Conservation (phyloP, 2,113 vertebrate species). For the Psammodynastes pulverulentus region DNA sequence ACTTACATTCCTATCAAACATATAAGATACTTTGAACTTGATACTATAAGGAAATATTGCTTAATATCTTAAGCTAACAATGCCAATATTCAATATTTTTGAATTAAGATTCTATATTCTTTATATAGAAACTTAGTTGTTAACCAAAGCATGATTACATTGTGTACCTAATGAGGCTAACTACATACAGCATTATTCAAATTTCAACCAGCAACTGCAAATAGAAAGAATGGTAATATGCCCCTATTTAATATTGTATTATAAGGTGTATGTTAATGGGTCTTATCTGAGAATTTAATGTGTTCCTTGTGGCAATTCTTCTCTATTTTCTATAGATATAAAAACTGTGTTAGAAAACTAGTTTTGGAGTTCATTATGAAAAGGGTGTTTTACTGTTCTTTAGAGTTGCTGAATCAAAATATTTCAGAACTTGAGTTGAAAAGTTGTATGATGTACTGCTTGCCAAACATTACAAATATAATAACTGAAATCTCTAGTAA, state of each 20-base stretch:
- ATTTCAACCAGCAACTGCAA: neutral
- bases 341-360: neutral
- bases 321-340: neutral
- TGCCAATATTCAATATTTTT: neutral
- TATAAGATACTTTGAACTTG: neutral
- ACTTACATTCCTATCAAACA: too few species aligned
- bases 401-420: neutral
- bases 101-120: neutral
- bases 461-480: neutral
- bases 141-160: neutral
- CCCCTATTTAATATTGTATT: neutral
- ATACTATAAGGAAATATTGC: neutral
- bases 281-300: neutral
- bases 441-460: neutral
- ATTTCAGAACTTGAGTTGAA: neutral
- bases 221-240: neutral
- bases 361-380: neutral
- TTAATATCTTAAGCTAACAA: neutral
- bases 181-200: neutral
- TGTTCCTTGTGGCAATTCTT: neutral
- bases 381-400: neutral
- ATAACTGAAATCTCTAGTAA: neutral
- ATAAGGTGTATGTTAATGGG: neutral
- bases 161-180: too few species aligned
- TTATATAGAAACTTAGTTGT: neutral